Percentiles rank a stretch among this genome's conserved stretches.
Conservation (phyloP, 1,140 invertebrate species). For the Planococcus citri region DNA sequence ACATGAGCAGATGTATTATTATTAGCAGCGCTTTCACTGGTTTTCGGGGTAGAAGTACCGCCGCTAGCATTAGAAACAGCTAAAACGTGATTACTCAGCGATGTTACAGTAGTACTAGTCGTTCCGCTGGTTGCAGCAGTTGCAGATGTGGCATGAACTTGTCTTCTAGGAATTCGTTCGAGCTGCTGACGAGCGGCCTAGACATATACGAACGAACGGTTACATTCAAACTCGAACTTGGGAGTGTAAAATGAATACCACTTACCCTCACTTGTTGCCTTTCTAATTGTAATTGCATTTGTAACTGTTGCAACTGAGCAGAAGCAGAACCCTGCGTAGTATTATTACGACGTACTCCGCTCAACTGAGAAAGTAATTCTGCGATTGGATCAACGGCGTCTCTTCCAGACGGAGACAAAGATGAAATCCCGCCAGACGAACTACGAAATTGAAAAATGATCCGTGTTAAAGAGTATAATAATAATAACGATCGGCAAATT, state of each 20-base stretch:
- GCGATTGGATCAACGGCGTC: constrained; percentile 90
- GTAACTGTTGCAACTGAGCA: constrained; percentile 71
- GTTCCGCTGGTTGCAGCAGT: constrained; percentile 27
- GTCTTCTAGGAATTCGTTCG: constrained; percentile 69
- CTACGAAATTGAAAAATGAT: constrained; percentile 32
- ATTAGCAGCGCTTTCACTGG: neutral
- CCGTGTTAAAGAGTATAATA: constrained; percentile 7
- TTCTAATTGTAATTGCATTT: constrained; percentile 80
- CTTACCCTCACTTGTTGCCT: constrained; percentile 66
- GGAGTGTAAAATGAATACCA: constrained; percentile 15
- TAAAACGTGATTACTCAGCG: constrained; percentile 13
- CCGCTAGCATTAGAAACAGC: constrained; percentile 33
- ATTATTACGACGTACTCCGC: constrained; percentile 63
- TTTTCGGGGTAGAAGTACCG: constrained; percentile 35
- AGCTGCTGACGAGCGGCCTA: constrained; percentile 69
- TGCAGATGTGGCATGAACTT: constrained; percentile 39
- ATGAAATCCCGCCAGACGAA: constrained; percentile 62
- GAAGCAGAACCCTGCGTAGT: constrained; percentile 45
- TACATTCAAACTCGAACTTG: neutral
- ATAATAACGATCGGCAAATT: neutral
- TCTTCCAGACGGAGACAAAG: constrained; percentile 67
- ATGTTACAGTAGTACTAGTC: neutral
- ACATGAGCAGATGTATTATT: constrained; percentile 31
- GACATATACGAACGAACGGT: constrained; percentile 18
- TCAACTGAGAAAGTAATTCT: constrained; percentile 81